Percentiles rank a stretch among this genome's conserved stretches.
phyloP scores from a whole-genome alignment of 2,113 vertebrate genomes.

The Hirundichthys speculiger region DNA sequence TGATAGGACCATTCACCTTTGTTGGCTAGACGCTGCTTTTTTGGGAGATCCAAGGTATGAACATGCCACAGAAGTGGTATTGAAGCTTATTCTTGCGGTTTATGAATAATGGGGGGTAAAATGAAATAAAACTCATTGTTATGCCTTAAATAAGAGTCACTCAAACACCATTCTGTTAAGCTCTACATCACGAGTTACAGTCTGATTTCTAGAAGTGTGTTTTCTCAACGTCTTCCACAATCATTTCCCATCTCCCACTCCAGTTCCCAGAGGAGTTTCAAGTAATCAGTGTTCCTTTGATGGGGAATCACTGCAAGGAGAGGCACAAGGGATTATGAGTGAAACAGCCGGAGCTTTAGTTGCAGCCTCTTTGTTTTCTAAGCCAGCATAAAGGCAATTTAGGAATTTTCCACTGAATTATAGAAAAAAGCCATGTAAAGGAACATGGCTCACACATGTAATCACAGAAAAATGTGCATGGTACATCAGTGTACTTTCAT shows the following conservation, averaged over 20 bases:
- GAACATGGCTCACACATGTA: conserved; percentile 9
- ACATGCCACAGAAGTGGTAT: no score
- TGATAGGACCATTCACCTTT: no score
- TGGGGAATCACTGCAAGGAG: conserved; percentile 60
- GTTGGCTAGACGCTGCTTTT: no score
- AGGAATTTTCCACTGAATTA: conserved; percentile 64
- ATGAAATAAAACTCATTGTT: no score
- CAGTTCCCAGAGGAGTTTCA: conserved; percentile 59
- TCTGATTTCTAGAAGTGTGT: conserved; percentile 26
- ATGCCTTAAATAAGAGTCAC: not conserved
- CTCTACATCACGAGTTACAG: conserved; percentile 17
- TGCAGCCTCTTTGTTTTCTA: conserved; percentile 58
- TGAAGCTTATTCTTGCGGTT: no score
- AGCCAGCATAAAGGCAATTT: conserved; percentile 54
- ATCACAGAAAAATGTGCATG: conserved; percentile 30
- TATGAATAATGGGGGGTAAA: no score
- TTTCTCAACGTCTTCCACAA: conserved; percentile 33
- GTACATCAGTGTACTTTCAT: conserved; percentile 3
- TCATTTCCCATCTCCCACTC: conserved; percentile 57
- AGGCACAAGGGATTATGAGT: conserved; percentile 62
- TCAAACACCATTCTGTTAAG: not conserved
- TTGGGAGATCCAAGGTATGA: no score
- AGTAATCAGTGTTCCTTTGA: conserved; percentile 75
- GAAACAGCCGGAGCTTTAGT: conserved; percentile 74
- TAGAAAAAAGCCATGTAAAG: conserved; percentile 19